Conservation (phyloP, 2,797 vertebrate species). For the Dermochelys coriacea region DNA sequence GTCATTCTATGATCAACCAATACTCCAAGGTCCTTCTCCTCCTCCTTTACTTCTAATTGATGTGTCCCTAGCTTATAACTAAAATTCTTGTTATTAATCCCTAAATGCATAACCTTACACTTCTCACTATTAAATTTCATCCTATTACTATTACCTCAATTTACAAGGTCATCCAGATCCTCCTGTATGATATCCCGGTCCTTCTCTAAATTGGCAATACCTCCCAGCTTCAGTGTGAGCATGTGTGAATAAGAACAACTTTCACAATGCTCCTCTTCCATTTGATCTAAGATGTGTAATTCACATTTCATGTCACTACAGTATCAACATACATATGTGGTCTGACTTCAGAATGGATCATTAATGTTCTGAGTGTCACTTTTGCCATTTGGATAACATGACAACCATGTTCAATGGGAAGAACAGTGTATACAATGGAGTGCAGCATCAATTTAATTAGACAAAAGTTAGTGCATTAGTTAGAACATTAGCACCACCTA, state of each 20-base stretch:
- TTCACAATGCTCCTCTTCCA: background rate
- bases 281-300: background rate
- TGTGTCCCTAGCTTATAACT: too few relatives aligned
- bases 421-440: too few relatives aligned
- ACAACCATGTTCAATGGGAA: background rate
- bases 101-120: too few relatives aligned
- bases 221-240: background rate
- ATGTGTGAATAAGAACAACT: background rate
- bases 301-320: rapidly evolving
- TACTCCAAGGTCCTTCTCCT: too few relatives aligned
- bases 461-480: background rate
- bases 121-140: too few relatives aligned
- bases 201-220: too few relatives aligned
- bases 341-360: background rate
- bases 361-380: rapidly evolving
- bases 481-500: background rate
- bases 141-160: too few relatives aligned
- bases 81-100: too few relatives aligned
- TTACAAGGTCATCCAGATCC: too few relatives aligned
- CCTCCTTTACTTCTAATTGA: too few relatives aligned
- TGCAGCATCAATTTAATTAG: background rate
- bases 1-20: too few relatives aligned
- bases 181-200: too few relatives aligned
- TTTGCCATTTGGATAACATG: background rate
- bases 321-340: background rate